A percentile compares a stretch with the other conserved stretches of the same genome.
phyloP scores from a whole-genome alignment of 2,113 vertebrate genomes.

The Channa argus region DNA sequence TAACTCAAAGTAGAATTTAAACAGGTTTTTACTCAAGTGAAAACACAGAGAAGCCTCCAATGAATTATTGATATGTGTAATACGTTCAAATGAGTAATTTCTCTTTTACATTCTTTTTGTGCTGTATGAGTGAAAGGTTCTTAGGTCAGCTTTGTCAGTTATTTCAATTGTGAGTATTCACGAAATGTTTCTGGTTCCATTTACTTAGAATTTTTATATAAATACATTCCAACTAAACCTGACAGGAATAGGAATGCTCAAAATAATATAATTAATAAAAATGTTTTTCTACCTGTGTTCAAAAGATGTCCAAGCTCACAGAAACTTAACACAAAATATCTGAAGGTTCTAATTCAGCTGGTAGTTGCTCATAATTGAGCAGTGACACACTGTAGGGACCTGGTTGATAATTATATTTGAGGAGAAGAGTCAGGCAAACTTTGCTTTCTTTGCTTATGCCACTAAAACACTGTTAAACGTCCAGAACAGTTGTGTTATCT shows the following conservation, averaged over 20 bases:
- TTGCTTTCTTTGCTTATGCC: not conserved
- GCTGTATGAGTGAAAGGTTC: slow-evolving; percentile 10
- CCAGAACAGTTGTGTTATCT: too few relatives aligned
- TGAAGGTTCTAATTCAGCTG: not conserved
- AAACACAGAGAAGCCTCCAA: slow-evolving; percentile 20
- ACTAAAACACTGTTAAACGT: not conserved
- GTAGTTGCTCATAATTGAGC: not conserved
- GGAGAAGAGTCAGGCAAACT: not conserved
- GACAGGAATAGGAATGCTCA: too few relatives aligned
- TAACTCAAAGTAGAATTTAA: slow-evolving; percentile 34
- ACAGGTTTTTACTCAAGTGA: slow-evolving; percentile 20
- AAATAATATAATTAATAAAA: too few relatives aligned
- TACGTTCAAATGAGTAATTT: slow-evolving; percentile 23
- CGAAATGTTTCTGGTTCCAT: slow-evolving; percentile 10
- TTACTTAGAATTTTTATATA: not conserved
- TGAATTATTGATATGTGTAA: slow-evolving; percentile 49
- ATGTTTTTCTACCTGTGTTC: too few relatives aligned
- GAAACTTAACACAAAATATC: not conserved
- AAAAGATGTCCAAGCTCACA: not conserved
- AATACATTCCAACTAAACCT: not conserved
- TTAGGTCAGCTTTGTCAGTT: slow-evolving; percentile 36
- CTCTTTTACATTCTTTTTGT: slow-evolving; percentile 10
- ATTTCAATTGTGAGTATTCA: slow-evolving; percentile 19
- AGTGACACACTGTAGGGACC: not conserved
- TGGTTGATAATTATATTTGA: not conserved